Conservation (phyloP, 2,888 invertebrate genomes). For the Tenthredo livida region DNA sequence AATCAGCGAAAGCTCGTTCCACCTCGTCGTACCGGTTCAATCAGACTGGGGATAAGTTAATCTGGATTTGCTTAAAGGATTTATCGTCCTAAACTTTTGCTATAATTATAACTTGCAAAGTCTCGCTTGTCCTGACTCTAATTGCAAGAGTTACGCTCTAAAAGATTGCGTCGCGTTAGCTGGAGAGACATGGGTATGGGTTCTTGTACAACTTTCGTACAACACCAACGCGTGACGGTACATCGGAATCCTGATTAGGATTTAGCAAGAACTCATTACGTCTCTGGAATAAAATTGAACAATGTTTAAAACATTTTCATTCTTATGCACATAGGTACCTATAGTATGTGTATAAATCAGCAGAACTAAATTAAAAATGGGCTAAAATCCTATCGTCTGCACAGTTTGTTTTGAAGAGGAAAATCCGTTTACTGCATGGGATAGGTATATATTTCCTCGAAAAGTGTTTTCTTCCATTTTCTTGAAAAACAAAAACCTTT, state of each 20-base stretch:
- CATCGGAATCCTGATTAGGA: not conserved
- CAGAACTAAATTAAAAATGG: not conserved
- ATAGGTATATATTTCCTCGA: not conserved
- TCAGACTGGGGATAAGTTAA: not conserved
- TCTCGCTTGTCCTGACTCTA: conserved; percentile 17
- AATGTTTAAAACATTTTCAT: not conserved
- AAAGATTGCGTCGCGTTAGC: conserved; percentile 34
- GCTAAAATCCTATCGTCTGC: not conserved
- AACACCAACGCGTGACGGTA: not conserved
- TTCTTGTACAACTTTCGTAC: conserved; percentile 1
- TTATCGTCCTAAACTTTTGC: not conserved
- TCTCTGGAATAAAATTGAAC: not conserved
- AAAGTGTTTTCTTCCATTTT: not conserved
- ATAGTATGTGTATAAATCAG: too few species aligned
- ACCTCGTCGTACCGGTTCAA: not conserved
- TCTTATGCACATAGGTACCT: too few species aligned
- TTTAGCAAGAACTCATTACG: not conserved
- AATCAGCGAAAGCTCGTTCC: conserved; percentile 10
- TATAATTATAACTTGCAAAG: conserved; percentile 32
- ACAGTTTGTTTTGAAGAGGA: not conserved
- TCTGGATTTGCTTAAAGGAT: conserved; percentile 22
- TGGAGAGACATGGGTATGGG: not conserved
- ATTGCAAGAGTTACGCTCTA: conserved; percentile 45
- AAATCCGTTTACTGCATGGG: not conserved
- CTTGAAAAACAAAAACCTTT: not conserved